These are phyloP conservation scores for Acleris emargana DNA, from an alignment of 2,888 invertebrate genomes.

Conservation along the genomic window DNA sequence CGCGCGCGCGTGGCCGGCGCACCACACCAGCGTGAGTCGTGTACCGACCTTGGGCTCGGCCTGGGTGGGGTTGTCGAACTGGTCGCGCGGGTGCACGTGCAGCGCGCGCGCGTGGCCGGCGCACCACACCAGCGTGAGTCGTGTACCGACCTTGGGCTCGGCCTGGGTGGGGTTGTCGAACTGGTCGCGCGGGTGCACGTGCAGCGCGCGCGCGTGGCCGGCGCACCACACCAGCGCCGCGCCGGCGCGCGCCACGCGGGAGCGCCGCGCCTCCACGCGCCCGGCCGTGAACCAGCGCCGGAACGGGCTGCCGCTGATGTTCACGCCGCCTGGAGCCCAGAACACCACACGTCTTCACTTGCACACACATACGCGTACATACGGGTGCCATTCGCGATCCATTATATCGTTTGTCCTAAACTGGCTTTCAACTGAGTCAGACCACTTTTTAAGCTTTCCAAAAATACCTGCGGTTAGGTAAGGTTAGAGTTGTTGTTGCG, in stretches of 20 bases:
- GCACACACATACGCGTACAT: too few species aligned
- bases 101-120: constrained; percentile 89
- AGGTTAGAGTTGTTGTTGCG: too few species aligned
- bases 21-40: constrained; percentile 92
- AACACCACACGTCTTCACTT: too few species aligned
- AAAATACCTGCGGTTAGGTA: too few species aligned
- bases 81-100: constrained; percentile 92
- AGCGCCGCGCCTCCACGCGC: constrained; percentile 91
- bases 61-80: constrained; percentile 86
- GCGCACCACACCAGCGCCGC: constrained; percentile 92
- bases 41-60: too few species aligned
- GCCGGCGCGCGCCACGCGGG: constrained; percentile 86
- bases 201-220: constrained; percentile 88
- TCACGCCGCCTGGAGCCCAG: constrained; percentile 89
- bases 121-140: constrained; percentile 90
- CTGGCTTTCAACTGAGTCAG: too few species aligned
- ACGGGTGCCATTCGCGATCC: too few species aligned
- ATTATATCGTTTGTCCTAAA: too few species aligned
- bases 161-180: constrained; percentile 85
- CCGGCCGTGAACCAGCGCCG: constrained; percentile 92
- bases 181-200: constrained; percentile 92
- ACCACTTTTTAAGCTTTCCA: too few species aligned
- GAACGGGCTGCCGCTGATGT: constrained; percentile 94
- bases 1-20: constrained; percentile 87
- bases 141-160: too few species aligned